Conservation (phyloP, 1,140 invertebrate genomes). For the Daktulosphaira vitifoliae region DNA sequence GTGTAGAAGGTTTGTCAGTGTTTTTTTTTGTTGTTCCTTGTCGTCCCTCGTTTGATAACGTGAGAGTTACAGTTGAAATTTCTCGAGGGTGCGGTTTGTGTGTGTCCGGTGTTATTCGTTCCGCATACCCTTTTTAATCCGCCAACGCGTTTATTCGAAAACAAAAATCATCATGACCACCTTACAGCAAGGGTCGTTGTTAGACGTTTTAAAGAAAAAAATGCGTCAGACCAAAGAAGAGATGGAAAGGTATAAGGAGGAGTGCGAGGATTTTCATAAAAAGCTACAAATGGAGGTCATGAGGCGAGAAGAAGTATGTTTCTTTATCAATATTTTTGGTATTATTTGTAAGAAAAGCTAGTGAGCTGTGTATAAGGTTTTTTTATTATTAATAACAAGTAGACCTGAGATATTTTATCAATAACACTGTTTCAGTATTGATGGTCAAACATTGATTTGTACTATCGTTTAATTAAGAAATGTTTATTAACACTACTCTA, state of each 20-base stretch:
- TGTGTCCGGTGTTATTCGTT: conserved; percentile 17
- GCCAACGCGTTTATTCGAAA: not conserved
- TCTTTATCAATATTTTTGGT: too few relatives aligned
- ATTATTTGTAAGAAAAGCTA: too few relatives aligned
- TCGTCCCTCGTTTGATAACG: not conserved
- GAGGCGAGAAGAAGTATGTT: conserved; percentile 88
- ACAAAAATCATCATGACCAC: conserved; percentile 68
- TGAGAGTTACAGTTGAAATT: too few relatives aligned
- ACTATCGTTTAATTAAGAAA: too few relatives aligned
- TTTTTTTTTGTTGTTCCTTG: not conserved
- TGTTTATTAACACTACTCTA: too few relatives aligned
- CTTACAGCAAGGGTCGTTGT: conserved; percentile 73
- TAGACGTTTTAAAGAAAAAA: conserved; percentile 98
- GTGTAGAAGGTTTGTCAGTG: not conserved
- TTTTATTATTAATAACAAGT: too few relatives aligned
- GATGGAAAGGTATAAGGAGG: conserved; percentile 94
- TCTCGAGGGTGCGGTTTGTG: not conserved
- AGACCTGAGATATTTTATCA: too few relatives aligned
- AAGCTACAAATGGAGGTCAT: conserved; percentile 80
- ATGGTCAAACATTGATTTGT: too few relatives aligned
- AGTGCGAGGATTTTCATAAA: conserved; percentile 85
- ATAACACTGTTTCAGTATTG: too few relatives aligned
- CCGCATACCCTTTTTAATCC: too few relatives aligned
- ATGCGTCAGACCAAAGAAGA: conserved; percentile 97
- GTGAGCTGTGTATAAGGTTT: too few relatives aligned